Evolutionary conservation across 1,140 invertebrate genomes (phyloP), one percentile per base, ranked within the genome.

Genomic region (Epicauta chinensis): DNA sequence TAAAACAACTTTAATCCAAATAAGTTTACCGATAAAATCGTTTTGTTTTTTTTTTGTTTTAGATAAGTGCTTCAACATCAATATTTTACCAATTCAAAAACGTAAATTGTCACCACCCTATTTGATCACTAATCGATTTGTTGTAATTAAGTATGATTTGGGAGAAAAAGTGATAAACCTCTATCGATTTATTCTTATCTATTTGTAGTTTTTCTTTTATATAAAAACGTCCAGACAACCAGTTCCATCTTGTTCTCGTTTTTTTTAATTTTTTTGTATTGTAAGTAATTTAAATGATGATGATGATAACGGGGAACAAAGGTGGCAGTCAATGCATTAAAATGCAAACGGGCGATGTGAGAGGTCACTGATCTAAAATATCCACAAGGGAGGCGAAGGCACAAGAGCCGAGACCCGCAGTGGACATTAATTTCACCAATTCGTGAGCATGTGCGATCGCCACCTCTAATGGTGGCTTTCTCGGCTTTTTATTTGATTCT

Each of bases 401-500:
- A 81, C 92, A 94, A 45, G 91, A 87, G 59, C 93, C 93, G 48
- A 97, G 80, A 46, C 90, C 91, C 45, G 85, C 80, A 65, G 83
- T 84, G 37, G 91, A 87, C 89, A 97, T 97, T 53, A 95, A 74
- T 52, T 83, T 84, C 57, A 97, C 81, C 59, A 96, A 80, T 70
- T 93, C 86, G 60, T 85, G 82, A 13, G 92, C 87, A 70, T 97
- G 94, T 55, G 86, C 84, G 64, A 92, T 83, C 61, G 91, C 88
- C 58, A 93, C 82, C 78, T 97, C 93, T 63, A 97, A 76, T 3
- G 93, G 90, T 35, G 94, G 93, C 59, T 87, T 83, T 64, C 89
- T 82, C 43, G 89, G 84, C 73, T 92, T 81, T 73, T 89, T 90
- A 69, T 87, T 86, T 61, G 89, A 91, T 77, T 94, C 92, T 96